These are phyloP conservation scores for Blastobasis lacticolella DNA, from an alignment of 2,888 invertebrate species.

Conservation along the genomic window DNA sequence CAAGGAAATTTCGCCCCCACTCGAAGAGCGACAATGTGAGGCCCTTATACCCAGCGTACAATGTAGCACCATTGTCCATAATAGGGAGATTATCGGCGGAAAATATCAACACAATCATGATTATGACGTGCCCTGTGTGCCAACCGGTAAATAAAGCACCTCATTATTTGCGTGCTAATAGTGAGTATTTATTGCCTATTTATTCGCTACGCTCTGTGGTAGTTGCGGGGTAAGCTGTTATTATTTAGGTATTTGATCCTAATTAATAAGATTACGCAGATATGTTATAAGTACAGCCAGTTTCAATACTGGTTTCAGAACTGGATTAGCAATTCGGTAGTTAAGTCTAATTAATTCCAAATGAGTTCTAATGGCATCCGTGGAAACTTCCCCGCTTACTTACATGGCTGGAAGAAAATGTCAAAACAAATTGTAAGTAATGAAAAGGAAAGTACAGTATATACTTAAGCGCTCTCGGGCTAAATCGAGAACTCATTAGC, in stretches of 20 bases:
- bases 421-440: slow-evolving; percentile 45
- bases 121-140: slow-evolving; percentile 13
- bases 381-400: too few relatives aligned
- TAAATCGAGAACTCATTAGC: slow-evolving; percentile 61
- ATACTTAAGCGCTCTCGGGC: slow-evolving; percentile 35
- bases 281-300: too few relatives aligned
- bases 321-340: too few relatives aligned
- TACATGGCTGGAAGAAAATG: slow-evolving; percentile 23
- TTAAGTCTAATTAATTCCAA: too few relatives aligned
- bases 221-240: too few relatives aligned
- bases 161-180: background rate
- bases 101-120: slow-evolving; percentile 15
- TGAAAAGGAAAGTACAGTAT: slow-evolving; percentile 40
- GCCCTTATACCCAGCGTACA: slow-evolving; percentile 30
- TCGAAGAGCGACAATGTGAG: slow-evolving; percentile 26
- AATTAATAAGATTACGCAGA: too few relatives aligned
- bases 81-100: slow-evolving; percentile 32
- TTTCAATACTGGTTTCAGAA: too few relatives aligned
- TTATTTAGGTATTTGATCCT: too few relatives aligned
- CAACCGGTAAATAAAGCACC: slow-evolving; percentile 2
- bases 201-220: too few relatives aligned
- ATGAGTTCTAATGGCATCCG: too few relatives aligned
- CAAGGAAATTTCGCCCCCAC: slow-evolving; percentile 22
- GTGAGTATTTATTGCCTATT: background rate
- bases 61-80: slow-evolving; percentile 35